These are phyloP conservation scores for Peromyscus californicus DNA, from an alignment of 2,113 vertebrate species.

Conservation along the genomic window DNA sequence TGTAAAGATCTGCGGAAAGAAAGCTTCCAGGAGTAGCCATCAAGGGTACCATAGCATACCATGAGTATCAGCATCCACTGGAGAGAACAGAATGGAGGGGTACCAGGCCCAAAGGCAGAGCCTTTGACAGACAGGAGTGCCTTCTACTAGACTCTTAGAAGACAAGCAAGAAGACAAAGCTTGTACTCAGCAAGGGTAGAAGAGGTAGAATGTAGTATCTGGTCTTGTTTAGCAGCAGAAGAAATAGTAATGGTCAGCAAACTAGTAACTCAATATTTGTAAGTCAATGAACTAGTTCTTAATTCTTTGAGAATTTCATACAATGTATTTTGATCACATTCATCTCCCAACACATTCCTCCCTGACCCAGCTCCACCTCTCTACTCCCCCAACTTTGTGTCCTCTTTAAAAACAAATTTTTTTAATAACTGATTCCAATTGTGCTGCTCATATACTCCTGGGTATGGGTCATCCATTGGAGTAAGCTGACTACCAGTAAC, in stretches of 20 bases:
- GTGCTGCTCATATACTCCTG: background rate
- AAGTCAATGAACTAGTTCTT: background rate
- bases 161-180: background rate
- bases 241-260: conserved; percentile 25
- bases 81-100: background rate
- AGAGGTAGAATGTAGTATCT: background rate
- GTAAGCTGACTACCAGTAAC: background rate
- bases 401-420: background rate
- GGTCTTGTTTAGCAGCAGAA: background rate
- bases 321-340: background rate
- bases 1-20: background rate
- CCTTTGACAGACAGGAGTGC: background rate
- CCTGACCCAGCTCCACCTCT: background rate
- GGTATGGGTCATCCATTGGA: background rate
- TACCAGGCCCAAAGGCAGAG: background rate
- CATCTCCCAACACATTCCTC: background rate
- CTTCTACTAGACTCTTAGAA: conserved; percentile 19
- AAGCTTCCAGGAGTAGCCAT: background rate
- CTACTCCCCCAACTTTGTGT: background rate
- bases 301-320: background rate
- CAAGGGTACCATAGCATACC: background rate
- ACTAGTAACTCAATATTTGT: conserved; percentile 12
- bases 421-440: background rate
- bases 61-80: background rate
- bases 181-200: background rate